Percentiles rank a stretch among this genome's conserved stretches.
phyloP scores from a whole-genome alignment of 2,888 invertebrate genomes.

The Campopleginae sp. region DNA sequence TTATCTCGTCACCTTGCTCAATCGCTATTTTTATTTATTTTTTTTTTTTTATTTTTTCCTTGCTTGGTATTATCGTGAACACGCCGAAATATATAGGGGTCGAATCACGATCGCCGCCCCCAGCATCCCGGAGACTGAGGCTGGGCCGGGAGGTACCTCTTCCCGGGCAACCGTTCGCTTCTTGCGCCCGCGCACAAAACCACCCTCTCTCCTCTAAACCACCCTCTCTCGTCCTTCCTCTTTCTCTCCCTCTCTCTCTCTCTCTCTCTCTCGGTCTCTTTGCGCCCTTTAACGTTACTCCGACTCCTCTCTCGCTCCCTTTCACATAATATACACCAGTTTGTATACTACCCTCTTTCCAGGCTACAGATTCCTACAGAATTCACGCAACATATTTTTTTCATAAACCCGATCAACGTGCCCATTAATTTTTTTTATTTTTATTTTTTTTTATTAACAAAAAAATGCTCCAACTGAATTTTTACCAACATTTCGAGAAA shows the following conservation, averaged over 20 bases:
- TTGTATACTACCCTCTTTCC: not conserved
- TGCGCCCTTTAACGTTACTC: not conserved
- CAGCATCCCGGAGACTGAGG: conserved; percentile 84
- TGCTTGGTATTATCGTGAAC: conserved; percentile 74
- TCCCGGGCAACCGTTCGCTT: conserved; percentile 83
- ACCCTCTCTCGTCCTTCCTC: conserved; percentile 78
- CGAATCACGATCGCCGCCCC: conserved; percentile 83
- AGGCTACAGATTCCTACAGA: conserved; percentile 9
- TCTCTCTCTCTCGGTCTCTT: conserved; percentile 12
- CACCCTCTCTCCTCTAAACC: conserved; percentile 79
- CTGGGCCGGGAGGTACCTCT: conserved; percentile 82
- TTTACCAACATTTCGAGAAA: not conserved
- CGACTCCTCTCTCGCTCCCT: conserved; percentile 36
- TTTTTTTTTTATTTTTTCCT: not conserved
- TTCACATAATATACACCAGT: conserved; percentile 1
- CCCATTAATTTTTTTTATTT: too few species aligned
- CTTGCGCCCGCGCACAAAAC: conserved; percentile 82
- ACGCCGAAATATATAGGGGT: conserved; percentile 79
- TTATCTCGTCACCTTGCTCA: conserved; percentile 18
- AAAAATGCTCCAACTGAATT: not conserved
- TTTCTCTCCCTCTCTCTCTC: conserved; percentile 22
- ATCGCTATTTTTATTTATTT: not conserved
- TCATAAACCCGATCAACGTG: not conserved
- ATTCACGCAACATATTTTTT: not conserved
- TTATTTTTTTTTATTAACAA: not conserved